These are phyloP conservation scores for Takifugu rubripes DNA, from an alignment of 2,797 vertebrate genomes.

Conservation along the genomic window DNA sequence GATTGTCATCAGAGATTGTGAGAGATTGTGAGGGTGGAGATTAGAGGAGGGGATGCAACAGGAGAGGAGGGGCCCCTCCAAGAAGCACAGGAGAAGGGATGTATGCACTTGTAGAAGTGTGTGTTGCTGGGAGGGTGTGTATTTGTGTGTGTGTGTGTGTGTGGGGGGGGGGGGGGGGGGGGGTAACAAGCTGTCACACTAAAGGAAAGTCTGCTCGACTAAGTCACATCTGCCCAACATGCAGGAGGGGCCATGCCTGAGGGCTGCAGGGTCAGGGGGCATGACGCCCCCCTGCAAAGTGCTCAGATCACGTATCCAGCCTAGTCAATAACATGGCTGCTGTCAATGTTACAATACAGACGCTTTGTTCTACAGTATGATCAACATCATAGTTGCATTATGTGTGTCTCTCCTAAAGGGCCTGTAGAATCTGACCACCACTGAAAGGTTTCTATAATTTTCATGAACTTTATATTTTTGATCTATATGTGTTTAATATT, in stretches of 20 bases:
- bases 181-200: slow-evolving; percentile 69
- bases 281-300: slow-evolving; percentile 53
- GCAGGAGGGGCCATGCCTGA: slow-evolving; percentile 60
- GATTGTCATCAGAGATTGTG: slow-evolving; percentile 74
- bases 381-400: slow-evolving; percentile 34
- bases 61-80: slow-evolving; percentile 24
- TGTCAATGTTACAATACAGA: slow-evolving; percentile 58
- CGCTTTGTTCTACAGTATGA: slow-evolving; percentile 33
- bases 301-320: slow-evolving; percentile 70
- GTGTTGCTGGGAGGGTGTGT: slow-evolving; percentile 6
- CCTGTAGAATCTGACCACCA: no score
- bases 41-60: slow-evolving; percentile 43
- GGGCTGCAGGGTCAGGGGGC: slow-evolving; percentile 69
- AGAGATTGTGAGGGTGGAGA: slow-evolving; percentile 39
- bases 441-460: no score
- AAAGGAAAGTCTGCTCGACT: slow-evolving; percentile 66
- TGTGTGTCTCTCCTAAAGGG: neutral
- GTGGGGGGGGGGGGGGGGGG: slow-evolving; percentile 12
- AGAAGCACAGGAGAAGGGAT: slow-evolving; percentile 14
- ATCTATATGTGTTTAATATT: no score
- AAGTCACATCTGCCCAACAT: slow-evolving; percentile 70
- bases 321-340: slow-evolving; percentile 69
- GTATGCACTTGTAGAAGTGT: slow-evolving; percentile 10
- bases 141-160: slow-evolving; percentile 11
- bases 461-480: no score